These are phyloP conservation scores for Decapterus maruadsi DNA, from an alignment of 2,797 vertebrate species.

Conservation along the genomic window DNA sequence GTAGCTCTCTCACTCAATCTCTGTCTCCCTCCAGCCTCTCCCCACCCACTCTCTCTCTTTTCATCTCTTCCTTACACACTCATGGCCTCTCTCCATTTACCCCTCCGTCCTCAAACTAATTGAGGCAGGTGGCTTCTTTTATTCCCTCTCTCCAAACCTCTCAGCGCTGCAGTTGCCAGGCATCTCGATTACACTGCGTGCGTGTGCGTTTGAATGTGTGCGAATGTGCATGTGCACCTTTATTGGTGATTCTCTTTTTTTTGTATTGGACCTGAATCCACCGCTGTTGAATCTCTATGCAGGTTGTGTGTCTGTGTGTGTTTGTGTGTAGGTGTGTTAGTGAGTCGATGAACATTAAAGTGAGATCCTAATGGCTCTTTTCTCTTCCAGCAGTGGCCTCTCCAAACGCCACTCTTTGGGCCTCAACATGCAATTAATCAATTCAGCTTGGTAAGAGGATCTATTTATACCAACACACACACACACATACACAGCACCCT, in stretches of 20 bases:
- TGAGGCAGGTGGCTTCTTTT: conserved; percentile 80
- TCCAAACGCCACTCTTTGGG: conserved; percentile 69
- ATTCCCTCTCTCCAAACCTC: conserved; percentile 71
- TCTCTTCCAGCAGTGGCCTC: conserved; percentile 70
- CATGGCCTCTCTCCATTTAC: conserved; percentile 63
- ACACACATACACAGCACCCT: conserved; percentile 22
- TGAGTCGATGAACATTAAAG: conserved; percentile 64
- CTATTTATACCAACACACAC: conserved; percentile 67
- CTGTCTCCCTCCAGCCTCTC: conserved; percentile 57
- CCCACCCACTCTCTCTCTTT: conserved; percentile 53
- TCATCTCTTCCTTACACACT: conserved; percentile 54
- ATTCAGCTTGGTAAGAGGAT: conserved; percentile 76
- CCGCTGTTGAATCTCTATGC: conserved; percentile 33
- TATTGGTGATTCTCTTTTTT: conserved; percentile 26
- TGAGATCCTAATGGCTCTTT: conserved; percentile 76
- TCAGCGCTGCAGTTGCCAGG: conserved; percentile 62
- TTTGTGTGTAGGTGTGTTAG: conserved; percentile 32
- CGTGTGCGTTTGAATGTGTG: conserved; percentile 9
- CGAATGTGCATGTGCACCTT: conserved; percentile 14
- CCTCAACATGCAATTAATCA: conserved; percentile 84
- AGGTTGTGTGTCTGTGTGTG: conserved; percentile 38
- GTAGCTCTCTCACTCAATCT: conserved; percentile 46
- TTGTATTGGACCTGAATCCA: conserved; percentile 37
- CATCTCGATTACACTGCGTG: conserved; percentile 64
- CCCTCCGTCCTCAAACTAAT: conserved; percentile 69